These are phyloP conservation scores for Pachyramphus minor DNA, from an alignment of 2,113 vertebrate species.

Conservation along the genomic window DNA sequence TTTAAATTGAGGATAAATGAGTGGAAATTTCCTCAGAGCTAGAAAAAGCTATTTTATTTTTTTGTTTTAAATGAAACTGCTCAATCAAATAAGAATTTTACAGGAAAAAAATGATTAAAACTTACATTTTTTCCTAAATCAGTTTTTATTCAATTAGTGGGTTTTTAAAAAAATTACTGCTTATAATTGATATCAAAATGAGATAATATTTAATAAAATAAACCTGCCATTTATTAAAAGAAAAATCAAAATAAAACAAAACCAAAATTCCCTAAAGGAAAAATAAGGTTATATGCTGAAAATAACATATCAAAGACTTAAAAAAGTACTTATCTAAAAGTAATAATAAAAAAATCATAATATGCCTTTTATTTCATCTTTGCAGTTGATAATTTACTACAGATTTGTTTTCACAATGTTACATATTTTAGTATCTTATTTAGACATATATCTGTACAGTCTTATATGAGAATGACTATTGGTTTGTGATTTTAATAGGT, in stretches of 20 bases:
- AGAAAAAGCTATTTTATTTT: background rate
- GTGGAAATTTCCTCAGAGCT: background rate
- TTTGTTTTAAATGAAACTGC: background rate
- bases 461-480: background rate
- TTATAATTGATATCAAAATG: background rate
- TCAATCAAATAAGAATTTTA: background rate
- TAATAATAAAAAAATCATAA: background rate
- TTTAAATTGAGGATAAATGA: background rate
- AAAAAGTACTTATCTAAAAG: no score
- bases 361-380: background rate
- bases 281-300: background rate
- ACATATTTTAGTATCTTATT: background rate
- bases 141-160: background rate
- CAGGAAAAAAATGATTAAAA: background rate
- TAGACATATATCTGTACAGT: background rate
- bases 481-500: conserved; percentile 44
- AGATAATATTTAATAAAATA: background rate
- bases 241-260: background rate
- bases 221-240: background rate
- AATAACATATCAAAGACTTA: background rate
- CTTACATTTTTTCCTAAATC: background rate
- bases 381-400: background rate
- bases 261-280: background rate
- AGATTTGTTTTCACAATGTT: background rate
- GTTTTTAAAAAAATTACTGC: background rate